Evolutionary conservation across 2,113 vertebrate genomes (phyloP), one percentile per base, ranked within the genome.

Genomic region (Gasterosteus aculeatus): DNA sequence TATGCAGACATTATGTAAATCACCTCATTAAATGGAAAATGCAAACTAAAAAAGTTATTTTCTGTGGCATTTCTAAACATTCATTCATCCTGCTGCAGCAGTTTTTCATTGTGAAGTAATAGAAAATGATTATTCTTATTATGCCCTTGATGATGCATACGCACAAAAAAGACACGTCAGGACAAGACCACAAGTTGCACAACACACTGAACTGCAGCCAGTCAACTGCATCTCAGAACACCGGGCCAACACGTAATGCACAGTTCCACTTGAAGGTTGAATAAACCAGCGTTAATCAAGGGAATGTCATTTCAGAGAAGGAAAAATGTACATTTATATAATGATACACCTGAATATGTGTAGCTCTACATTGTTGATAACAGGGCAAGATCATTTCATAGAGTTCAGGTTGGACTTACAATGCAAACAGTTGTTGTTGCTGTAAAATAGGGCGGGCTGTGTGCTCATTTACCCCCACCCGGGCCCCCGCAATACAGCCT

Each of bases 1-100:
- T 95, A 97, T 94, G 93, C 93, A 90, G 92, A 95, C 92, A 96
- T 96, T 96, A 96, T 96, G 95, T 94, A 95, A 96, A 97, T 96
- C 59, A 89, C 77, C 92, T 96, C 93, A 96, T 96, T 96, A 96
- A 95, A 85, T 85, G 91, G 84, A 93, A 91, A 92, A 87, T 69
- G 82, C 94, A 68, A 85, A 85, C 90, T 94, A 93, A 92, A 93
- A 92, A 91, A 83, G 81, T 92, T 94, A 94, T 92, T 94, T 87
- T 93, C 95, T 94, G 94, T 93, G 93, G 91, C 89, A 91, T 94
- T 94, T 93, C 92, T 93, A 88, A 92, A 80, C 82, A 82, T 80
- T 86, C 69, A 77, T 83, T 86, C 62, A 61, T 69, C 47, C 62
- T 83, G 83, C 69, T 77, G 92, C 81, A 85, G 91, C 90, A 95